Evolutionary conservation across 2,113 vertebrate genomes (phyloP).

Genomic region (Misgurnus anguillicaudatus): DNA sequence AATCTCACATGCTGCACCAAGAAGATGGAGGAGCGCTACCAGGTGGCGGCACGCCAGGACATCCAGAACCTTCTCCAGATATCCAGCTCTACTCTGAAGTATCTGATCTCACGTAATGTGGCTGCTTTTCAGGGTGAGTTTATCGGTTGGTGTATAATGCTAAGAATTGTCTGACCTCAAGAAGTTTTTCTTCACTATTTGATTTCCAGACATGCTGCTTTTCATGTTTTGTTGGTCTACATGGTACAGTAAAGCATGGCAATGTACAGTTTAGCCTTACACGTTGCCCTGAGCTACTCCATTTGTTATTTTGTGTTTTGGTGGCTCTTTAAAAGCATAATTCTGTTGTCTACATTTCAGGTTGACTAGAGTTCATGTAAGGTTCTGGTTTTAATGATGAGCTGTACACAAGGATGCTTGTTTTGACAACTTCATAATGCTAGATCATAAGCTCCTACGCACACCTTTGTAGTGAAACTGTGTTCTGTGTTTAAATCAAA

Average conservation of each 20-base stretch:
- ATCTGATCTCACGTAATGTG: constrained; percentile 81
- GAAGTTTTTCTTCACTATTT: background rate
- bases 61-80: constrained; percentile 83
- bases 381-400: constrained; percentile 3
- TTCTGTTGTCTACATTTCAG: constrained; percentile 6
- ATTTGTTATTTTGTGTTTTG: background rate
- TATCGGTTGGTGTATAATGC: background rate
- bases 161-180: background rate
- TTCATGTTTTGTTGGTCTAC: background rate
- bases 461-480: constrained; percentile 14
- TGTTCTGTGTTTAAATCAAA: constrained; percentile 34
- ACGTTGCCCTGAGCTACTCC: background rate
- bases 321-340: background rate
- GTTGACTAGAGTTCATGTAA: constrained; percentile 13
- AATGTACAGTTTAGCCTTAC: background rate
- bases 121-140: constrained; percentile 88
- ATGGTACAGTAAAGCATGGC: background rate
- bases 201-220: background rate
- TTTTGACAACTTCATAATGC: constrained; percentile 35
- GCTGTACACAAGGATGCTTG: constrained; percentile 26
- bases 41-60: constrained; percentile 77
- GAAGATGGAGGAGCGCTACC: constrained; percentile 87
- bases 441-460: background rate
- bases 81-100: constrained; percentile 79
- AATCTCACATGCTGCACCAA: constrained; percentile 85